These are phyloP conservation scores for Cyprinodon brontotheroides DNA, from an alignment of 2,113 vertebrate species.

Conservation along the genomic window DNA sequence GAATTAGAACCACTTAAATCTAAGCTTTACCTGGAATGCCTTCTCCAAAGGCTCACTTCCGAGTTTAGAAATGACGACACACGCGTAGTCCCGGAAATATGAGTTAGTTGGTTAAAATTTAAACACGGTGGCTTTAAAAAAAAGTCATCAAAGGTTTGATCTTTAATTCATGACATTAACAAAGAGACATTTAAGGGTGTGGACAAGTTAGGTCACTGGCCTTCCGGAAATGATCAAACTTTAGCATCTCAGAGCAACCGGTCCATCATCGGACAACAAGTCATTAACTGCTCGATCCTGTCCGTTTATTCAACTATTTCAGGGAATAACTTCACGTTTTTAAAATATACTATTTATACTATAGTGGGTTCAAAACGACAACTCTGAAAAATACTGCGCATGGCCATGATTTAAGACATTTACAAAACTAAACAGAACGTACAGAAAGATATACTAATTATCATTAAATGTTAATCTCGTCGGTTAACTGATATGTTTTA, in stretches of 20 bases:
- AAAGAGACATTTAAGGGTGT: neutral
- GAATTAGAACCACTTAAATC: neutral
- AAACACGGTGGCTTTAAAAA: neutral
- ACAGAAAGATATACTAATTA: neutral
- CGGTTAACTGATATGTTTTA: neutral
- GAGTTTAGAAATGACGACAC: conserved; percentile 53
- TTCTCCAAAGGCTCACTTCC: conserved; percentile 26
- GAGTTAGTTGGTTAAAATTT: neutral
- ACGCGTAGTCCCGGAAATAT: conserved; percentile 32
- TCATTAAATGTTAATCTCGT: neutral
- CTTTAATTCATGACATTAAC: neutral
- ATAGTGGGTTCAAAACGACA: neutral
- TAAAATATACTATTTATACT: neutral
- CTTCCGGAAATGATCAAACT: neutral
- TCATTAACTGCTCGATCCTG: neutral
- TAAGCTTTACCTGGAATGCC: neutral
- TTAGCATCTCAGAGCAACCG: neutral
- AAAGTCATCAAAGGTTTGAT: neutral
- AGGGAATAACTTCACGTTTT: neutral
- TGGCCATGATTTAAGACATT: neutral
- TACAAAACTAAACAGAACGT: neutral
- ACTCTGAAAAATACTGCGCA: neutral
- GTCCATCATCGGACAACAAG: conserved; percentile 38
- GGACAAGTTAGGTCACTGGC: neutral
- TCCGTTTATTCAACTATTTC: neutral